Evolutionary conservation across 2,113 vertebrate genomes (phyloP).

Genomic region (Rhinolophus sinicus): DNA sequence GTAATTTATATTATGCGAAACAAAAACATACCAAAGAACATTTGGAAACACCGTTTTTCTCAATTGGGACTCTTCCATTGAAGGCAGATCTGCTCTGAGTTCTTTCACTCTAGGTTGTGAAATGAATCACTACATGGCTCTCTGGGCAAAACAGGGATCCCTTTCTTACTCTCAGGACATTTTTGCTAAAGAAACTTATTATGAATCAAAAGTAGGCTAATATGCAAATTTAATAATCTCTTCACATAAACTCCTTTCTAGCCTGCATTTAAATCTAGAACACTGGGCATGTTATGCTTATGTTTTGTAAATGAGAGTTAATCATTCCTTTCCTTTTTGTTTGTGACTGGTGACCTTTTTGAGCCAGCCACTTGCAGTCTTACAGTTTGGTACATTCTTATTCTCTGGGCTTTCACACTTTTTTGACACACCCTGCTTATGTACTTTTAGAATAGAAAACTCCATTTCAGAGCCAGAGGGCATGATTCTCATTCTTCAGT

Average conservation of each 20-base stretch:
- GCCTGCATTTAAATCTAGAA: background rate
- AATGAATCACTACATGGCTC: slow-evolving; percentile 41
- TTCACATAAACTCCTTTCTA: slow-evolving; percentile 13
- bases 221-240: slow-evolving; percentile 44
- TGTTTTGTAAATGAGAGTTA: background rate
- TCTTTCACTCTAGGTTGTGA: slow-evolving; percentile 17
- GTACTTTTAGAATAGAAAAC: slow-evolving; percentile 68
- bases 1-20: background rate
- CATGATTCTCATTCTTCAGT: slow-evolving; percentile 73
- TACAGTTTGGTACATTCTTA: background rate
- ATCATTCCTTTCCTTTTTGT: background rate
- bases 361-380: background rate
- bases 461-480: slow-evolving; percentile 64
- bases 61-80: background rate
- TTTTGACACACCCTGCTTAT: slow-evolving; percentile 47
- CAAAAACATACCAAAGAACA: background rate
- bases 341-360: background rate
- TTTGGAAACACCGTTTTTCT: background rate
- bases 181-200: slow-evolving; percentile 51
- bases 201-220: slow-evolving; percentile 52
- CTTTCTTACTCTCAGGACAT: background rate
- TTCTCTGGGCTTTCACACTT: background rate
- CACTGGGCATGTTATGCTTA: background rate
- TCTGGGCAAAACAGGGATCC: slow-evolving; percentile 29
- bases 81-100: background rate